phyloP scores from a whole-genome alignment of 2,797 vertebrate genomes.

The Lophotriccus pileatus region DNA sequence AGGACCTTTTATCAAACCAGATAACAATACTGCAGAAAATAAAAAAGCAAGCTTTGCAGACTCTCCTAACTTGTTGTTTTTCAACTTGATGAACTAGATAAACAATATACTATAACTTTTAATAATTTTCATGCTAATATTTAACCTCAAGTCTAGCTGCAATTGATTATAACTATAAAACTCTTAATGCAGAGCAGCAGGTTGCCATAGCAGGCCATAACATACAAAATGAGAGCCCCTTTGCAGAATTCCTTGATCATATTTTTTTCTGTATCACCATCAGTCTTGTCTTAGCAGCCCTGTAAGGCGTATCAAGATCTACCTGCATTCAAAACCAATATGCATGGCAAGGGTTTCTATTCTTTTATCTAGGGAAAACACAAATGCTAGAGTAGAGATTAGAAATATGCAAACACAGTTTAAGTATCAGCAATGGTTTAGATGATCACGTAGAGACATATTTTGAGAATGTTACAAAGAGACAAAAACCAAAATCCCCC shows the following conservation, averaged over 20 bases:
- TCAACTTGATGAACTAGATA: not conserved
- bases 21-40: not conserved
- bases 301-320: not conserved
- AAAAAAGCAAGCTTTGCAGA: not conserved
- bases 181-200: not conserved
- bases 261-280: not conserved
- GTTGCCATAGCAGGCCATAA: not conserved
- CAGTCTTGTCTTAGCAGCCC: not conserved
- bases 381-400: not conserved
- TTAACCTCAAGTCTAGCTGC: not conserved
- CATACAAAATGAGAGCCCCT: not conserved
- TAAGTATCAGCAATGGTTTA: not conserved
- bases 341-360: not conserved
- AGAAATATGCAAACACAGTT: not conserved
- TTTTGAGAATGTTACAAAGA: not conserved
- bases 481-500: not conserved
- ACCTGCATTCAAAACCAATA: not conserved
- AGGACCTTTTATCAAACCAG: not conserved
- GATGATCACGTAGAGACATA: not conserved
- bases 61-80: not conserved
- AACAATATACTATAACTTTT: not conserved
- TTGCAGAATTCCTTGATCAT: not conserved
- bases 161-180: not conserved
- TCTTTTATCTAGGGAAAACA: not conserved
- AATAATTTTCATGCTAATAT: not conserved